A percentile compares a stretch with the other conserved stretches of the same genome.
phyloP scores from a whole-genome alignment of 2,797 vertebrate genomes.

The Calcarius lapponicus region DNA sequence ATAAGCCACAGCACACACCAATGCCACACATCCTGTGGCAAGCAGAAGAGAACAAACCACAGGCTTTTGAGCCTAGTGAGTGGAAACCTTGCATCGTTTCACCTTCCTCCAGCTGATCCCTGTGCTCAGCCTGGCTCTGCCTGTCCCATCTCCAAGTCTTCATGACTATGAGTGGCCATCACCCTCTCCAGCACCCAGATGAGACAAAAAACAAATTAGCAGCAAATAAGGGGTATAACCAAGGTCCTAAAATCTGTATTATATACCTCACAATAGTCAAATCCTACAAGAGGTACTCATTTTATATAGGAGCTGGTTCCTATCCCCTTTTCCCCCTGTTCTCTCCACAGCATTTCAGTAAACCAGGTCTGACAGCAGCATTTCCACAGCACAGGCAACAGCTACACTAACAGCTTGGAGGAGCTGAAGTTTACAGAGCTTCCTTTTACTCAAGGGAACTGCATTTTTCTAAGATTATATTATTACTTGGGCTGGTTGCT shows the following conservation, averaged over 20 bases:
- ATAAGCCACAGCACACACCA: background rate
- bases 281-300: background rate
- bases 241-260: background rate
- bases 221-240: background rate
- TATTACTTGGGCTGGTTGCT: conserved; percentile 75
- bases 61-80: background rate
- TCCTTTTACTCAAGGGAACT: conserved; percentile 76
- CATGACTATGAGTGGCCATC: background rate
- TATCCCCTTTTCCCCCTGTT: background rate
- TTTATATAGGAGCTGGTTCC: background rate
- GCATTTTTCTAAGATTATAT: conserved; percentile 81
- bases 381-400: conserved; percentile 43
- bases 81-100: background rate
- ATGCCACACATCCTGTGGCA: accelerated
- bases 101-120: background rate
- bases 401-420: conserved; percentile 55
- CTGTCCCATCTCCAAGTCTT: background rate
- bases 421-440: conserved; percentile 64
- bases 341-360: background rate
- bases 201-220: background rate
- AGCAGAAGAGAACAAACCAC: background rate
- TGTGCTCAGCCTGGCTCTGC: background rate
- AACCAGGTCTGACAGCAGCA: background rate
- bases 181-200: background rate
- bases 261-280: background rate